phyloP scores from a whole-genome alignment of 92 coral and sea anemone species.

The Epizoanthus stellaris region DNA sequence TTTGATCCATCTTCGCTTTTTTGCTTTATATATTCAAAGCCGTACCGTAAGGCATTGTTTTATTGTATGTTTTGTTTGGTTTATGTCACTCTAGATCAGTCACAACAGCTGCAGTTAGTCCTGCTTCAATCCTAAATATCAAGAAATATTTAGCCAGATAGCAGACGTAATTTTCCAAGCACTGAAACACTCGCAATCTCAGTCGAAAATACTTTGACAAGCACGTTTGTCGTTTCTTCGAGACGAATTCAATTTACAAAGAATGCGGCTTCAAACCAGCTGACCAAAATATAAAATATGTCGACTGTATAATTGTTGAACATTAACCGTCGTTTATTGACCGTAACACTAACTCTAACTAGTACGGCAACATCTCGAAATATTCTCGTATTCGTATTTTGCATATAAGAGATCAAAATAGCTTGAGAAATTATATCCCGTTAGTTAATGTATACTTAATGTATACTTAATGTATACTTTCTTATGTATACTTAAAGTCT shows the following conservation, averaged over 20 bases:
- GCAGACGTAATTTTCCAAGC: neutral
- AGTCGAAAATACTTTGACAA: neutral
- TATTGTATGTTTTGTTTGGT: neutral
- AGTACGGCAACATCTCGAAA: too few species aligned
- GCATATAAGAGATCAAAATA: too few species aligned
- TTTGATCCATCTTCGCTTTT: neutral
- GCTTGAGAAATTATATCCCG: slow-evolving; percentile 5
- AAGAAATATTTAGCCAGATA: neutral
- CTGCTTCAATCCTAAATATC: neutral
- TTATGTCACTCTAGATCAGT: neutral
- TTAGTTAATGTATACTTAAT: too few species aligned
- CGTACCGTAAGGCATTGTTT: neutral
- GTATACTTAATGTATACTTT: too few species aligned
- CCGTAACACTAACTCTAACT: too few species aligned
- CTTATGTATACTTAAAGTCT: too few species aligned
- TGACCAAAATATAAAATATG: neutral
- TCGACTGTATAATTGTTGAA: neutral
- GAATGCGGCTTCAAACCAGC: neutral
- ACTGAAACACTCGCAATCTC: neutral
- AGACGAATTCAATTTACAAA: neutral
- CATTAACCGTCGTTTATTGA: neutral
- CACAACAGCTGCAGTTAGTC: too few species aligned
- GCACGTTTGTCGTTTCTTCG: slow-evolving; percentile 13
- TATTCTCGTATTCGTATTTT: too few species aligned
- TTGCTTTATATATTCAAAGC: neutral